Base-by-base conservation (phyloP, 2,113 vertebrate genomes). In the Cyanoderma ruficeps region DNA sequence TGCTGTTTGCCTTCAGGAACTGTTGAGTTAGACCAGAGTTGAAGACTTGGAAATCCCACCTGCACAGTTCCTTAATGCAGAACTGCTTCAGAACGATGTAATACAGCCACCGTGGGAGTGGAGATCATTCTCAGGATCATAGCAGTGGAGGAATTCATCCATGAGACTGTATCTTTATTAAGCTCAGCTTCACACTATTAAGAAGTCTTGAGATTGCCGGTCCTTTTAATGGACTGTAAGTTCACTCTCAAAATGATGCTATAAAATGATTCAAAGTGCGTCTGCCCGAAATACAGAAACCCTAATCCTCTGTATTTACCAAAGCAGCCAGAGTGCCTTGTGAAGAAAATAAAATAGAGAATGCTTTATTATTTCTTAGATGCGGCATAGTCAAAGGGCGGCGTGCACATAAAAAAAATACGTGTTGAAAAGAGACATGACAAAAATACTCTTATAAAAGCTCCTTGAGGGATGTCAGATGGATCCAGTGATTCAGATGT, bases 381-480 rank as follows among this genome's bases (percentile, higher is more conserved):
- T 64, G 39, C 49, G 61, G 59, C 30, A 16, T n/a, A 86, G 69
- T 83, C 4, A n/a, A 83, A 93, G 80, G 64, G 37, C 27, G 64
- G 37, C 27, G 47, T 59, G 71, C 76, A 81, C n/a, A 50, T 74
- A 96, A 83, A 95, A 83, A 95, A 37, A 87, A 88, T 35, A 78
- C 16, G 46, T 60, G 37, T 39, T 91, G 53, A 59, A 53, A 95
- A 89, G 55, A 47, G 93, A 90, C 89, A 93, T 33, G 67, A 79
- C 49, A 90, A 78, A 91, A 89, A 81, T 88, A 50, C 85, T 80
- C 56, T 49, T 75, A 70, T 93, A 82, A 92, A 75, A 97, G 83
- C 63, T 97, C 94, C 76, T 83, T 64, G 20, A 89, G 69, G 75
- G 96, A 79, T 84, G 86, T 67, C 86, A 89, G 85, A 80, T 80